These are phyloP conservation scores for Cercopithecus mitis DNA, from an alignment of 2,797 vertebrate genomes.

Conservation along the genomic window DNA sequence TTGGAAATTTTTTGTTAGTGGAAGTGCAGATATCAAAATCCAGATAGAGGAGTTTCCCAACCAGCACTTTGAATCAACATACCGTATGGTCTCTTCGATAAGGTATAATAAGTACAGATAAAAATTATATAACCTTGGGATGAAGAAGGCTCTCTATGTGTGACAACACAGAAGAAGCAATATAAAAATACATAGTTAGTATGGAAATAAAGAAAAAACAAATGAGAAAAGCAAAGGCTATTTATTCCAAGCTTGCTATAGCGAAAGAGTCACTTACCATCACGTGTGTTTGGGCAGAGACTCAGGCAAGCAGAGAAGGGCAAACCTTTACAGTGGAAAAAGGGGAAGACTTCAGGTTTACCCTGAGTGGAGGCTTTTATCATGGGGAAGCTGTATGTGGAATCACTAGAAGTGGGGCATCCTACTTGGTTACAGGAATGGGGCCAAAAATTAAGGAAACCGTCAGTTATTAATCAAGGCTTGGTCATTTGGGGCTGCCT, in stretches of 20 bases:
- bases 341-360: neutral
- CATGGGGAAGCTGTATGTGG: neutral
- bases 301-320: neutral
- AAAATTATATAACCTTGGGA: neutral
- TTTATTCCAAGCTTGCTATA: neutral
- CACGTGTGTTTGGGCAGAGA: neutral
- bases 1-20: neutral
- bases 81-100: neutral
- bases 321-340: neutral
- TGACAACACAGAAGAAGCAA: neutral
- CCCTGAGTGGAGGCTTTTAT: neutral
- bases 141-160: neutral
- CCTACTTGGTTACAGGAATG: neutral
- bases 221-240: neutral
- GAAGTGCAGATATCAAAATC: neutral
- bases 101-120: neutral
- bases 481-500: neutral
- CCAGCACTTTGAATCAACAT: neutral
- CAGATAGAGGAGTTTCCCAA: neutral
- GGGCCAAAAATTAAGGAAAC: neutral
- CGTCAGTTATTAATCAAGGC: neutral
- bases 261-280: too few species aligned
- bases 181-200: neutral
- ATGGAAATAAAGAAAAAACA: neutral
- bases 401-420: neutral